Percentiles rank a stretch among this genome's conserved stretches.
phyloP scores from a whole-genome alignment of 2,797 vertebrate species.

The Microcaecilia unicolor region DNA sequence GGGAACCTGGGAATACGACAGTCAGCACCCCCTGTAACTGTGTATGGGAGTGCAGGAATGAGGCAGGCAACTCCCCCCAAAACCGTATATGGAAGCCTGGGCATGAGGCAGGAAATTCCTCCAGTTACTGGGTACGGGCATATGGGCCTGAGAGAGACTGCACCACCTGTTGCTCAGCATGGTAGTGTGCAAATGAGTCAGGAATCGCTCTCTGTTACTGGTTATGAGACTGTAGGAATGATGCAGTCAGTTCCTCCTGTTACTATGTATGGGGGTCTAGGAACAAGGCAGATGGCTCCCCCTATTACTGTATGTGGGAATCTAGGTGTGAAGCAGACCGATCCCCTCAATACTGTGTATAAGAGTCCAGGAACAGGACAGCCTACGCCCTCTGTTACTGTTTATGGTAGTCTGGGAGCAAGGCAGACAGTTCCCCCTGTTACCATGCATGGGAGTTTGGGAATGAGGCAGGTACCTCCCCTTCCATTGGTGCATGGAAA shows the following conservation, averaged over 20 bases:
- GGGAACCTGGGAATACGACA: too few relatives aligned
- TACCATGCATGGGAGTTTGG: neutral
- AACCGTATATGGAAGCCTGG: too few relatives aligned
- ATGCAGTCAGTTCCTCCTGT: neutral
- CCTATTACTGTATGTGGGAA: neutral
- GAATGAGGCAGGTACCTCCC: neutral
- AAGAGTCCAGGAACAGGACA: neutral
- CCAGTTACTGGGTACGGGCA: too few relatives aligned
- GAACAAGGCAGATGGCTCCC: neutral
- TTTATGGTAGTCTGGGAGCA: neutral
- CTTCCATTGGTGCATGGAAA: neutral
- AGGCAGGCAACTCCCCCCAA: too few relatives aligned
- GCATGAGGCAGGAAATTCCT: too few relatives aligned
- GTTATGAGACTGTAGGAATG: too few relatives aligned
- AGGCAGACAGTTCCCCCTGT: neutral
- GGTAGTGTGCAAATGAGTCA: too few relatives aligned
- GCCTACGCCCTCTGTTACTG: neutral
- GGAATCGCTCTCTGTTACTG: too few relatives aligned
- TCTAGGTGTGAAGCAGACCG: neutral
- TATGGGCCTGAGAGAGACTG: too few relatives aligned
- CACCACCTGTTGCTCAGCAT: too few relatives aligned
- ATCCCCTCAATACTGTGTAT: neutral
- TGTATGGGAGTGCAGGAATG: too few relatives aligned
- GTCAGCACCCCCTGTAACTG: too few relatives aligned
- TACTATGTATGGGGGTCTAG: neutral